Evolutionary conservation across 2,888 invertebrate species (phyloP), one percentile per base, ranked within the genome.

Genomic region (Ligdia adustata): DNA sequence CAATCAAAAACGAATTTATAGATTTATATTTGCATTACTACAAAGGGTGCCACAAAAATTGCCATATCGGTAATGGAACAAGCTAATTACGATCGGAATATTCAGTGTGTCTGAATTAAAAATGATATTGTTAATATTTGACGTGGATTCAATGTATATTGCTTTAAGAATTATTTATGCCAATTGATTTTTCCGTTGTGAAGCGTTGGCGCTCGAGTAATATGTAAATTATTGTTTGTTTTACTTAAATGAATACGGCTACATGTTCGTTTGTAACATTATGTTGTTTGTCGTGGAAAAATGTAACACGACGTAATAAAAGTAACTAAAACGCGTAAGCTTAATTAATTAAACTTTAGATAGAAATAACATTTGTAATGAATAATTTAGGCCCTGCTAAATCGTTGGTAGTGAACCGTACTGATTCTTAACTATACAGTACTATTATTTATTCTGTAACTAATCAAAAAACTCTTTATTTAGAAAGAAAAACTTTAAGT

Each of bases 121-220:
- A 68, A 71, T 66, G 55, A 50, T 62, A 70, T 71, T 65, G 68
- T 60, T 65, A 55, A 66, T 75, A 62, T 79, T 77, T 72, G 72
- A 65, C 61, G 69, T 64, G 62, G 59, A 56, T 62, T 64, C 73
- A 77, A 78, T 72, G 72, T 71, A 69, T 60, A 73, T 69, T 69
- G 76, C 63, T 48, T 6, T 66, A 72, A 88, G 83, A 86, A 90
- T 89, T 61, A 79, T 85, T 84, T 65, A 90, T 80, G 29, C 50
- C 43, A 41, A 53, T 69, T 87, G 79, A 75, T 81, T 80, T 82
- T 11, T 85, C 64, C 72, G 59, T 58, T 69, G 72, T 66, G 79
- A 85, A 79, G 89, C 83, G 87, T 85, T 70, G 75, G 75, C 60
- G 71, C 75, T 54, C 39, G 74, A 69, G 64, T 82, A 79, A 82